Evolutionary conservation across 2,888 invertebrate genomes (phyloP), one percentile per base, ranked within the genome.

Genomic region (Ceratothoa steindachneri): DNA sequence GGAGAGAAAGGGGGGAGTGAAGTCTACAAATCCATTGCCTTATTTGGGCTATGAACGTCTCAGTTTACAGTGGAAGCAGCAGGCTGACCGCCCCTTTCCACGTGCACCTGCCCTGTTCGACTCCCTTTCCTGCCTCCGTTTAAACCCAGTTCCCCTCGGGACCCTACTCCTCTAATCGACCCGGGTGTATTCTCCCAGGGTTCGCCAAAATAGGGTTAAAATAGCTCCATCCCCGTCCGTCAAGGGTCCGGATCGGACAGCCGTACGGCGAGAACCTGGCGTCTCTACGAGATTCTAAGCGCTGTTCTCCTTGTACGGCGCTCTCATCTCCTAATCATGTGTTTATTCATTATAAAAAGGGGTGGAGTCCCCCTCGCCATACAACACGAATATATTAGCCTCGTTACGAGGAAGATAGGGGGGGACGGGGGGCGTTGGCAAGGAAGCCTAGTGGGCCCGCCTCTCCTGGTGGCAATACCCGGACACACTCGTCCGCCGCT

Each of bases 51-150:
- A 72, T 51, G 64, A 41, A 53, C 75, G 72, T 72, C 75, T 75
- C 75, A 75, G 69, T 75, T 75, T 75, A 75, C 75, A 75, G 55
- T n/a, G n/a, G n/a, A n/a, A n/a, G 69, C 31, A 30, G 67, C 72
- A 65, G 9, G 55, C 64, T 69, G 69, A 69, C 68, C 72, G 52
- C 66, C 22, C 64, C 68, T 30, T 29, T 52, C 27, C 28, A 68
- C 60, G 70, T 30, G 72, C 75, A 75, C 75, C 75, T 75, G 75
- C 75, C 69, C 12, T 55, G 22, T 72, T 67, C 53, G 55, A 65
- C 69, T 19, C 27, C 24, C 69, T 72, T 75, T 75, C 69, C 30
- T 29, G 64, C 24, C 66, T 27, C 27, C 51, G 30, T 12, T n/a
- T 30, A 65, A 31, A 22, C 2, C n/a, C 69, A 15, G 15, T 19